These are phyloP conservation scores for Alviniconcha strummeri DNA, from an alignment of 2,888 invertebrate species.

Conservation along the genomic window DNA sequence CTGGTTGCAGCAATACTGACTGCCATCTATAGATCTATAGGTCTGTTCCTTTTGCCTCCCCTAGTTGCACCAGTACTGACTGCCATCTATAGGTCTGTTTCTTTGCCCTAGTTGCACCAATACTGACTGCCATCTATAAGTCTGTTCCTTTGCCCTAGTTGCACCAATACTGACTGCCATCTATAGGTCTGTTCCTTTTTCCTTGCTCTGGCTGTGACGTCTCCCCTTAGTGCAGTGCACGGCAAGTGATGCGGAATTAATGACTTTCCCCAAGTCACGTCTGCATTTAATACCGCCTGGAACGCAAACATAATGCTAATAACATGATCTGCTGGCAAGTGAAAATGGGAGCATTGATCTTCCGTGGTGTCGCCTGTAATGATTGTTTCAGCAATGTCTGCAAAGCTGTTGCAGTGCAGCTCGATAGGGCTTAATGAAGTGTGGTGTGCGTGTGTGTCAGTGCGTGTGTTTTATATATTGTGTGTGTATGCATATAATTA, in stretches of 20 bases:
- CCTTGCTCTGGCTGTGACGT: too few relatives aligned
- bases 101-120: too few relatives aligned
- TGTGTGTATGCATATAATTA: not conserved
- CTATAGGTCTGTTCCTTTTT: too few relatives aligned
- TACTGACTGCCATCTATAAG: too few relatives aligned
- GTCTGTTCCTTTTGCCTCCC: too few relatives aligned
- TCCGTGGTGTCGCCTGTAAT: not conserved
- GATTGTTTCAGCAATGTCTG: not conserved
- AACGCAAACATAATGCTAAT: not conserved
- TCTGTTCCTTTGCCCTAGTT: too few relatives aligned
- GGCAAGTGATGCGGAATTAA: not conserved
- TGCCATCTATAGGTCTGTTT: too few relatives aligned
- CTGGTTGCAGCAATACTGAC: too few relatives aligned
- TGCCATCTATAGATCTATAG: too few relatives aligned
- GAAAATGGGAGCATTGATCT: conserved; percentile 1
- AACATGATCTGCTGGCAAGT: conserved; percentile 1
- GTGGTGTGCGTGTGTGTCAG: conserved; percentile 9
- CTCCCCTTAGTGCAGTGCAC: too few relatives aligned
- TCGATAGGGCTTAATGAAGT: not conserved
- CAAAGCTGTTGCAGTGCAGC: not conserved
- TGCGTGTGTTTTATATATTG: not conserved
- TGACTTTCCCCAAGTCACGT: not conserved
- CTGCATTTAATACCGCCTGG: not conserved
- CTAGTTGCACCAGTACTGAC: too few relatives aligned
- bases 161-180: too few relatives aligned